phyloP scores from a whole-genome alignment of 1,140 invertebrate genomes.

The Drosophila suzukii region DNA sequence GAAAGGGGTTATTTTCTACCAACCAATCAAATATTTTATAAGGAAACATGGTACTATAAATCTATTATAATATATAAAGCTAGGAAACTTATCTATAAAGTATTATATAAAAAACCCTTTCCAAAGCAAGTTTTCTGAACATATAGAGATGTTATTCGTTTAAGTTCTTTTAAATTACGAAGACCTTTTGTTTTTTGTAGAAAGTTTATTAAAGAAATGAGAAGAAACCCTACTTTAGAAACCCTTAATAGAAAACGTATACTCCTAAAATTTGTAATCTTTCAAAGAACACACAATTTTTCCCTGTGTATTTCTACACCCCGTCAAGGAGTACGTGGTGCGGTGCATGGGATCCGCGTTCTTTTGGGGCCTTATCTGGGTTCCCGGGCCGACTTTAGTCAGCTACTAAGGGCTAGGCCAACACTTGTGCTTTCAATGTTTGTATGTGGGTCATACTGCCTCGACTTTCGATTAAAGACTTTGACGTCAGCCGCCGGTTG shows the following conservation, averaged over 20 bases:
- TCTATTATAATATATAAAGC: too few relatives aligned
- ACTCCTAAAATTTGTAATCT: too few relatives aligned
- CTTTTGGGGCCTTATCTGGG: constrained; percentile 40
- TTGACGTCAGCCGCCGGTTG: constrained; percentile 61
- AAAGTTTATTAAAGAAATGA: too few relatives aligned
- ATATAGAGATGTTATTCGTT: too few relatives aligned
- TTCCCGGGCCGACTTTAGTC: constrained; percentile 38
- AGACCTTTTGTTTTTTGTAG: too few relatives aligned
- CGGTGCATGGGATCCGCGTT: constrained; percentile 40
- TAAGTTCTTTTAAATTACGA: too few relatives aligned
- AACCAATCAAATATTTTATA: too few relatives aligned
- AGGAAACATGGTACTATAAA: too few relatives aligned
- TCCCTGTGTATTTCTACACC: constrained; percentile 4
- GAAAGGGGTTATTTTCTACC: too few relatives aligned
- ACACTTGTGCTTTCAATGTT: constrained; percentile 52
- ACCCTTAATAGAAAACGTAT: too few relatives aligned
- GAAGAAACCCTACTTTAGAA: too few relatives aligned
- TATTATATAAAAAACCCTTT: background rate
- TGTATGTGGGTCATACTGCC: constrained; percentile 64
- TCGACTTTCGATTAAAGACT: constrained; percentile 61
- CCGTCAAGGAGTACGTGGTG: constrained; percentile 60
- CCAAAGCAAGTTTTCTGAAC: background rate
- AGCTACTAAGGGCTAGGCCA: constrained; percentile 54
- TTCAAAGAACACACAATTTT: background rate
- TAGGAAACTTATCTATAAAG: background rate